Conservation (phyloP, 23 tunicate species). For the Styela clava region DNA sequence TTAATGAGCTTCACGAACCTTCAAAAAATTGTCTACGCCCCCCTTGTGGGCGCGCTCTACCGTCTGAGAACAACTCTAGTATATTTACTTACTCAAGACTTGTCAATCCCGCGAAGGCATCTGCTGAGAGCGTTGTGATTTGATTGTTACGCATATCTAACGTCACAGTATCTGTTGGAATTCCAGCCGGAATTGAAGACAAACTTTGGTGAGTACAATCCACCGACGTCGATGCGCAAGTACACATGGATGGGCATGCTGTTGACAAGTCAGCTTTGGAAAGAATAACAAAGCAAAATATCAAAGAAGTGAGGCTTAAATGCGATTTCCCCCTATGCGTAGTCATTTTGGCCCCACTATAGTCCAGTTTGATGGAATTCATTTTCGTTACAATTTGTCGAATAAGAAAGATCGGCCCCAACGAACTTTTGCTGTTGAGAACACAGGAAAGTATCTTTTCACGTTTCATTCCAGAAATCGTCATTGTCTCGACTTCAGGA, state of each 20-base stretch:
- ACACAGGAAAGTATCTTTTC: no score
- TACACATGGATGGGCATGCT: slow-evolving; percentile 60
- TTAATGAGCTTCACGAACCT: no score
- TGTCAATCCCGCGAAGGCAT: slow-evolving; percentile 47
- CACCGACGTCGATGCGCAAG: slow-evolving; percentile 49
- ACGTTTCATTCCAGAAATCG: background rate
- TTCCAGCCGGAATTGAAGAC: slow-evolving; percentile 47
- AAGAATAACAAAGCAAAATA: background rate
- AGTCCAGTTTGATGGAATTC: background rate
- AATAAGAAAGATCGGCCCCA: no score
- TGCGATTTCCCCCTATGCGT: background rate
- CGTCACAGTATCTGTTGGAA: slow-evolving; percentile 47
- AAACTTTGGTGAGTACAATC: slow-evolving; percentile 68
- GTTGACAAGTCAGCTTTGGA: background rate
- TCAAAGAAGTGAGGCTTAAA: background rate
- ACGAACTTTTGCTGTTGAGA: no score
- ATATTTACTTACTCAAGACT: slow-evolving; percentile 44
- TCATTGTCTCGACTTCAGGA: background rate
- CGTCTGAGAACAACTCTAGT: no score
- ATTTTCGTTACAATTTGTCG: no score
- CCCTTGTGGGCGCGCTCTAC: no score
- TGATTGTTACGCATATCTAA: slow-evolving; percentile 47
- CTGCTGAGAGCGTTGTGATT: slow-evolving; percentile 39
- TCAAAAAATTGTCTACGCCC: no score
- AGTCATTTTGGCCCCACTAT: background rate